Percentiles rank a stretch among this genome's conserved stretches.
Conservation (phyloP, 2,888 invertebrate species). For the Hydropsyche betteni region DNA sequence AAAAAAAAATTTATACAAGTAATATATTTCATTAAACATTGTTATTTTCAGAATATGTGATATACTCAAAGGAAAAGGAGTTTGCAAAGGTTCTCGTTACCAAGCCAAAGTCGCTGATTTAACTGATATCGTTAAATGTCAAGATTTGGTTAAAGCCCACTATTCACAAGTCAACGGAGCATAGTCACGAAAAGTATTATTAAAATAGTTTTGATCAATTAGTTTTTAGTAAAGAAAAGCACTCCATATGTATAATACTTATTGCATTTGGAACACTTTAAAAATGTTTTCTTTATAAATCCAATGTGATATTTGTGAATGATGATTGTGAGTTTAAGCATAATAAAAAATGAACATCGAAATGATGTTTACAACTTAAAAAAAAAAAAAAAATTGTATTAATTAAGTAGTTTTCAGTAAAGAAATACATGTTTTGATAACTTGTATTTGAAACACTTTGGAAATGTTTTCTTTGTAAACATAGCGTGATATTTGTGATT, state of each 20-base stretch:
- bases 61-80: constrained; percentile 79
- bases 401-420: too few species aligned
- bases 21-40: neutral
- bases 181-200: neutral
- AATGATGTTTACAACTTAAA: too few species aligned
- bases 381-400: too few species aligned
- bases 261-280: too few species aligned
- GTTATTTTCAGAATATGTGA: constrained; percentile 69
- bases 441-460: too few species aligned
- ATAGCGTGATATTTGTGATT: too few species aligned
- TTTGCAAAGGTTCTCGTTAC: constrained; percentile 75
- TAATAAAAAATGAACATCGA: too few species aligned
- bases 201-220: neutral
- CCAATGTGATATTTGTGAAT: too few species aligned
- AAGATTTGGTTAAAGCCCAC: constrained; percentile 68
- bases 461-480: too few species aligned
- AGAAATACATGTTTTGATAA: too few species aligned
- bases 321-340: too few species aligned
- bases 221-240: constrained; percentile 2
- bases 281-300: too few species aligned
- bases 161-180: constrained; percentile 56
- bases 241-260: neutral
- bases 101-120: constrained; percentile 81
- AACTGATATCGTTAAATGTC: constrained; percentile 71
- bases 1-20: neutral